Percentiles rank a stretch among this genome's conserved stretches.
Evolutionary conservation across 2,888 invertebrate species (phyloP).

Genomic region (Oligia latruncula): DNA sequence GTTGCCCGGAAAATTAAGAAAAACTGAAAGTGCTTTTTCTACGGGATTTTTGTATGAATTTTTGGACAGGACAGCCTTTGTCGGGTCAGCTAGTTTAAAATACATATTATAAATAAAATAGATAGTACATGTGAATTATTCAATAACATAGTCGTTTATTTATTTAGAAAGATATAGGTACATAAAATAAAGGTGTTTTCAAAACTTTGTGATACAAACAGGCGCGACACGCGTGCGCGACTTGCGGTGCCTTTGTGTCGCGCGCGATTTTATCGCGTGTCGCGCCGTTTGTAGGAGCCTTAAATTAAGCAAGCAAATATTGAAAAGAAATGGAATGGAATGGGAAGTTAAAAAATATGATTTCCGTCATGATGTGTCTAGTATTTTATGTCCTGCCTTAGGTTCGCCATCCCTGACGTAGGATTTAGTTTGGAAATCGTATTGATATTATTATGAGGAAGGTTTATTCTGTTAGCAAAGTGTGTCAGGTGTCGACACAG

Average conservation of each 20-base stretch:
- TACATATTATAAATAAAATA: neutral
- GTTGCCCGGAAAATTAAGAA: neutral
- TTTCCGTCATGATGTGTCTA: neutral
- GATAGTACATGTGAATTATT: neutral
- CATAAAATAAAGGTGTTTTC: too few species aligned
- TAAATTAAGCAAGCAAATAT: too few species aligned
- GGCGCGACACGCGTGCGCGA: too few species aligned
- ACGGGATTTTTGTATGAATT: neutral
- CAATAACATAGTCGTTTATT: too few species aligned
- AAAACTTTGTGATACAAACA: too few species aligned
- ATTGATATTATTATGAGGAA: slow-evolving; percentile 46
- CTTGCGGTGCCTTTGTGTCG: too few species aligned
- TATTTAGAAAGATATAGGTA: too few species aligned
- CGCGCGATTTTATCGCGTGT: too few species aligned
- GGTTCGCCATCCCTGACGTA: slow-evolving; percentile 25
- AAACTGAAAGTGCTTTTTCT: neutral
- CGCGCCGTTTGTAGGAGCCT: too few species aligned
- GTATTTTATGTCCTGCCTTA: neutral
- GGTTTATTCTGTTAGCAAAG: slow-evolving; percentile 30
- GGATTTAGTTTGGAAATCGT: slow-evolving; percentile 14
- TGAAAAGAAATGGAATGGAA: too few species aligned
- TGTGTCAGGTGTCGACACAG: slow-evolving; percentile 37
- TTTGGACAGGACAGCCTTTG: neutral
- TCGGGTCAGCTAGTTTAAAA: neutral
- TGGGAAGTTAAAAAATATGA: neutral